Percentiles rank a stretch among this genome's conserved stretches.
Conservation (phyloP, 2,113 vertebrate genomes). For the Paramisgurnus dabryanus region DNA sequence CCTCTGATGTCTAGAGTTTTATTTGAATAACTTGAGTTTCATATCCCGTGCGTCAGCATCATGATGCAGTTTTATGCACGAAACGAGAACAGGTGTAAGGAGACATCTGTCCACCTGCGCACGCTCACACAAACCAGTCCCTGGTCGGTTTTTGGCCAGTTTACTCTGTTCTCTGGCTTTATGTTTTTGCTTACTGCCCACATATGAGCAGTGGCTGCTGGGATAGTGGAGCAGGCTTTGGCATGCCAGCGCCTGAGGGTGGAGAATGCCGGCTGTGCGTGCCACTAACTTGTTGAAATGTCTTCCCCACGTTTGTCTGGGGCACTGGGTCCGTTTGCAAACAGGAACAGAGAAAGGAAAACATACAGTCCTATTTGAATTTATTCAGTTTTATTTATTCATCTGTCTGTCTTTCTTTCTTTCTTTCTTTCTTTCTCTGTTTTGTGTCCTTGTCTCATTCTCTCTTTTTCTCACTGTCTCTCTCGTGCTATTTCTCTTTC, state of each 20-base stretch:
- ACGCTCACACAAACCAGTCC: slow-evolving; percentile 33
- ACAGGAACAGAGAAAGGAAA: slow-evolving; percentile 46
- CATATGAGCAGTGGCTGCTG: slow-evolving; percentile 73
- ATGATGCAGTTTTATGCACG: not conserved
- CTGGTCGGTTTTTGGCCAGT: slow-evolving; percentile 6
- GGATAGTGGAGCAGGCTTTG: slow-evolving; percentile 73
- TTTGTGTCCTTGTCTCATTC: slow-evolving; percentile 14
- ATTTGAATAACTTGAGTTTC: not conserved
- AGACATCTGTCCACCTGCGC: slow-evolving; percentile 19
- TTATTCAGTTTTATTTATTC: slow-evolving; percentile 62
- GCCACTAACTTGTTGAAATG: slow-evolving; percentile 76
- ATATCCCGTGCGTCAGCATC: not conserved
- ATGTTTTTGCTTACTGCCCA: slow-evolving; percentile 58
- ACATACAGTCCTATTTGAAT: slow-evolving; percentile 68
- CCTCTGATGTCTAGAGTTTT: not conserved
- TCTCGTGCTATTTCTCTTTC: too few species aligned
- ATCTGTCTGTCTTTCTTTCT: slow-evolving; percentile 54
- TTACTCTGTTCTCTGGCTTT: slow-evolving; percentile 34
- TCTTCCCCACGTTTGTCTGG: slow-evolving; percentile 68
- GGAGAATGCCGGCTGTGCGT: slow-evolving; percentile 73
- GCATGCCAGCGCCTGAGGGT: slow-evolving; percentile 74
- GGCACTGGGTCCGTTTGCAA: slow-evolving; percentile 73
- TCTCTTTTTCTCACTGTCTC: too few species aligned
- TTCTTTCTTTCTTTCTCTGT: slow-evolving; percentile 61
- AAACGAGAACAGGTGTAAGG: slow-evolving; percentile 20